Base-by-base conservation (phyloP, 2,888 invertebrate genomes). In the Sympetrum striolatum region DNA sequence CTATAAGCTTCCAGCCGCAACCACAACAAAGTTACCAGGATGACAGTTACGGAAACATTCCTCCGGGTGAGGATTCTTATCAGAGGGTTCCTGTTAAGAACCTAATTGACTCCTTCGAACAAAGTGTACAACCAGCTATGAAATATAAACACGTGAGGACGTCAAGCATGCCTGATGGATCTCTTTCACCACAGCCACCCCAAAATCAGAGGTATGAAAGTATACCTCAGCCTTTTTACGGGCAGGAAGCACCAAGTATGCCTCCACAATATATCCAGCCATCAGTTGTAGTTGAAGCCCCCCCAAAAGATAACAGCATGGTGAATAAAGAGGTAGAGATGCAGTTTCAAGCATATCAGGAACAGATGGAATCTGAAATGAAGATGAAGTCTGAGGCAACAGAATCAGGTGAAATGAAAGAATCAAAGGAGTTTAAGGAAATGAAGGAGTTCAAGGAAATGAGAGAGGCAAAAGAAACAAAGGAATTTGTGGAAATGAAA, bases 51-150 rank as follows among this genome's bases (percentile, higher is more conserved):
- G 64, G 10, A 14, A 58, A 60, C 86, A 86, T 10, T 64, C 80
- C n/a, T 31, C 58, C 80, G 6, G 82, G 86, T 2, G 86, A 86
- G 14, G 86, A 86, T 37, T 86, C 64, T 5, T 86, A 86, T 37
- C 60, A 86, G 37, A 58, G 60, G 35, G 60, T 86, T 35, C 86
- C 58, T 14, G 86, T 94, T 2, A 94, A 94, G 91, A 94, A 94
- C 86, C 92, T 96, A 58, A 96, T 96, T 90, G 94, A 95, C 91
- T 95, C 95, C 92, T 96, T 96, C 92, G 96, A 96, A 92, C 95
- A 96, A 92, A 95, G 95, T n/a, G 94, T 94, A n/a, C 93, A 95
- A 93, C 95, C 95, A 0, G 92, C 94, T 8, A 93, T 95, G 92
- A 94, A 95, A 91, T 95, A 95, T 92, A 95, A 95, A 92, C 95